Evolutionary conservation across 2,888 invertebrate species (phyloP), one percentile per base, ranked within the genome.

Genomic region (Orthosia gracilis): DNA sequence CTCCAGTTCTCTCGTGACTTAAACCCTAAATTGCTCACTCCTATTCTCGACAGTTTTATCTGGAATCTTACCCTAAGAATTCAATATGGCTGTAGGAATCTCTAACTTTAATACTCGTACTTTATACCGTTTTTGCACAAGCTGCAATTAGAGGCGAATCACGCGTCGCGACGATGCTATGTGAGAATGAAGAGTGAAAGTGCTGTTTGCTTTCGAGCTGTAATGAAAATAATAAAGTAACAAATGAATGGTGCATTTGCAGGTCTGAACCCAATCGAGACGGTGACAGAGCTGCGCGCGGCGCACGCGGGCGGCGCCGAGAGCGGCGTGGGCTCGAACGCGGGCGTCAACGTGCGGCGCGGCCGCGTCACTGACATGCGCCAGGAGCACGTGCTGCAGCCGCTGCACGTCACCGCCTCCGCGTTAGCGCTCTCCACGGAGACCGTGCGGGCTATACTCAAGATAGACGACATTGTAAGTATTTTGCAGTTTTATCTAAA

Each of bases 401-500:
- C 99, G 62, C 97, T 99, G 87, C 97, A 99, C 91, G 99, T 99
- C 69, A 99, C 99, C 73, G 98, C 98, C 67, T 99, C 99, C 87
- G 99, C 99, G 65, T 98, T 99, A 86, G 98, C 98, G 71, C 97
- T 99, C 88, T 98, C 99, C 81, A 98, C 99, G 0, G 99, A 99
- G 97, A 99, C 99, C 67, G 99, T 99, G 80, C 98, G 99, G 89
- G 99, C 99, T 89, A 99, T 99, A 95, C 97, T 99, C 92, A 99
- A 99, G 97, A 99, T 99, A 90, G 99, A 99, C 95, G 99, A 99
- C 96, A 99, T 99, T 94, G 99, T 99, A 90, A 98, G 98, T 97
- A 57, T 26, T 40, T 40, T 54, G 11, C 12, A 49, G 3, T n/a
- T 26, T 18, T 17, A 23, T n/a, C 18, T 61, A n/a, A 17, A 50